Conservation (phyloP, 2,888 invertebrate genomes). For the Anticlea derivata region DNA sequence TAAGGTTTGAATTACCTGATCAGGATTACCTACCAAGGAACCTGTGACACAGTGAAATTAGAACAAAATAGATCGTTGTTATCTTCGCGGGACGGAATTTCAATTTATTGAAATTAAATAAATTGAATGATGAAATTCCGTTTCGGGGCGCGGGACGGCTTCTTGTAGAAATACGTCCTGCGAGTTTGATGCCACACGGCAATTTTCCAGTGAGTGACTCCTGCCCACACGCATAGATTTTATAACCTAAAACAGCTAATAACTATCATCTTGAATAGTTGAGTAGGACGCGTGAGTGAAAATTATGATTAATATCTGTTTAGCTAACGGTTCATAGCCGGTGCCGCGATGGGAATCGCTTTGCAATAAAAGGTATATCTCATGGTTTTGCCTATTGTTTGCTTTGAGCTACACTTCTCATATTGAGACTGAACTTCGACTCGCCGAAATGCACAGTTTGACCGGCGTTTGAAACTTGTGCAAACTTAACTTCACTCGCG, state of each 20-base stretch:
- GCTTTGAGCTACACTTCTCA: constrained; percentile 3
- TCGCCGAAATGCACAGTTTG: not conserved
- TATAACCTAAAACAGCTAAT: constrained; percentile 74
- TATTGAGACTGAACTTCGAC: not conserved
- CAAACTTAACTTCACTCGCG: too few relatives aligned
- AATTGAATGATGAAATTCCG: too few relatives aligned
- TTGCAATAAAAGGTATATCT: constrained; percentile 28
- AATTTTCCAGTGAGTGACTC: constrained; percentile 77
- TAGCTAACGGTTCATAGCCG: constrained; percentile 68
- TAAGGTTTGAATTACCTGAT: too few relatives aligned
- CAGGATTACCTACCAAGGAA: too few relatives aligned
- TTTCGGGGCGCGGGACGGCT: not conserved
- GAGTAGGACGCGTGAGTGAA: constrained; percentile 75
- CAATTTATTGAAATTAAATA: too few relatives aligned
- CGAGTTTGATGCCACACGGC: constrained; percentile 67
- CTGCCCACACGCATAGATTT: constrained; percentile 74
- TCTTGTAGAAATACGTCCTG: not conserved
- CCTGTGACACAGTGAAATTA: too few relatives aligned
- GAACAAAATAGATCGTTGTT: too few relatives aligned
- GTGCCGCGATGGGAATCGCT: constrained; percentile 54
- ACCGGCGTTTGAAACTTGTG: too few relatives aligned
- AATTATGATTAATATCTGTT: constrained; percentile 84
- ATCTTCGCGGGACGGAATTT: too few relatives aligned
- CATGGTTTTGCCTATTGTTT: constrained; percentile 27
- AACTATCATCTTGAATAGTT: constrained; percentile 78